These are phyloP conservation scores for Goniozus legneri DNA, from an alignment of 1,140 invertebrate genomes.

Conservation along the genomic window DNA sequence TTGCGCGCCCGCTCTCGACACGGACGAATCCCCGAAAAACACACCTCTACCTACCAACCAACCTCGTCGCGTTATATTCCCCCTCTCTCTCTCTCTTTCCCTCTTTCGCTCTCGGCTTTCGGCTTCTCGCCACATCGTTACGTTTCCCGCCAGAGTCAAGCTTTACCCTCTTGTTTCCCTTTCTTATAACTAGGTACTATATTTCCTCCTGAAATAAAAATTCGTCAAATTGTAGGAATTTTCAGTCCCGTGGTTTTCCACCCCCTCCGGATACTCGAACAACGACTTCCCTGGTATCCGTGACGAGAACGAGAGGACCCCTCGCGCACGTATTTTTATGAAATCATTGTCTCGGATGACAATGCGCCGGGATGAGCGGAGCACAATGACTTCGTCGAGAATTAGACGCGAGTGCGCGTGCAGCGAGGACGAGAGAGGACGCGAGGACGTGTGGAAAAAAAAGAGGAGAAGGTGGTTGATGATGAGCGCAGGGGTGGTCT, in stretches of 20 bases:
- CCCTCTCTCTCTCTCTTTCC: slow-evolving; percentile 40
- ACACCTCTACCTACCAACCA: too few relatives aligned
- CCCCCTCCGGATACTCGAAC: too few relatives aligned
- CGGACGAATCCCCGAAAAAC: slow-evolving; percentile 53
- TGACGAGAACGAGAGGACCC: too few relatives aligned
- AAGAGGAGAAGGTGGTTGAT: not conserved
- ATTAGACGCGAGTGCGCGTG: too few relatives aligned
- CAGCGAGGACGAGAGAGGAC: too few relatives aligned
- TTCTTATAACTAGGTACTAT: not conserved
- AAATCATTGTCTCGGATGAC: slow-evolving; percentile 54
- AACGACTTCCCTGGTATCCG: too few relatives aligned
- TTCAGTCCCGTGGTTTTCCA: too few relatives aligned
- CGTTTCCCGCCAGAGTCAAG: too few relatives aligned
- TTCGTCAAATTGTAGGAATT: too few relatives aligned
- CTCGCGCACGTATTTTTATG: slow-evolving; percentile 56
- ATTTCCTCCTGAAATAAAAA: not conserved
- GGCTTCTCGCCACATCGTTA: too few relatives aligned
- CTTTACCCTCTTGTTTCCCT: not conserved
- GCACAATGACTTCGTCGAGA: slow-evolving; percentile 49
- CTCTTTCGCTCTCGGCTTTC: slow-evolving; percentile 16
- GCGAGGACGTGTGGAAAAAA: slow-evolving; percentile 7
- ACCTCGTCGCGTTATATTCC: too few relatives aligned
- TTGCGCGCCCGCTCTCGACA: slow-evolving; percentile 45
- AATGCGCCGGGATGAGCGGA: slow-evolving; percentile 50
- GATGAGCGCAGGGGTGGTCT: too few relatives aligned